Percentiles rank a stretch among this genome's conserved stretches.
These are phyloP conservation scores for Danio aesculapii DNA, from an alignment of 2,797 vertebrate species.

Conservation along the genomic window DNA sequence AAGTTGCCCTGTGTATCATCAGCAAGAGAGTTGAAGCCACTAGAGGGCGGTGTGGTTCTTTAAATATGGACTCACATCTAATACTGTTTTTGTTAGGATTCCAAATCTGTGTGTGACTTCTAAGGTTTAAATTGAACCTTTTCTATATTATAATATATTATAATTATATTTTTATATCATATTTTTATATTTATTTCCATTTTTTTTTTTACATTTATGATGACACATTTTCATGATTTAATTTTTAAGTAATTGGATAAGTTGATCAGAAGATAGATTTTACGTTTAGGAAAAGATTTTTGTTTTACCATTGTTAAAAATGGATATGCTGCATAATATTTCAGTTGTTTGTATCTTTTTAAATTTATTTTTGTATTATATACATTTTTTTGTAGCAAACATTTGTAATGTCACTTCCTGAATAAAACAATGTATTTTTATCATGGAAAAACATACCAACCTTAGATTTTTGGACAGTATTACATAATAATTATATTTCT, in stretches of 20 bases:
- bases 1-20: too few relatives aligned
- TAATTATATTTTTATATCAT: too few relatives aligned
- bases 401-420: too few relatives aligned
- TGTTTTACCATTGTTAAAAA: too few relatives aligned
- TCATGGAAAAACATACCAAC: neutral
- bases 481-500: neutral
- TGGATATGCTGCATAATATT: too few relatives aligned
- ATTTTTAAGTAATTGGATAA: neutral
- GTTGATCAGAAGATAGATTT: neutral
- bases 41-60: conserved; percentile 13
- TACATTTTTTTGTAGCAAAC: too few relatives aligned
- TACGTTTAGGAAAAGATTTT: too few relatives aligned
- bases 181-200: too few relatives aligned
- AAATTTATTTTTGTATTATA: too few relatives aligned
- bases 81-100: neutral
- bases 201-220: neutral
- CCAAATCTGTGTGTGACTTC: neutral
- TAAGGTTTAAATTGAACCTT: neutral
- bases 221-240: neutral
- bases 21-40: neutral
- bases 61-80: neutral
- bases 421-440: too few relatives aligned
- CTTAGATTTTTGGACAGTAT: neutral
- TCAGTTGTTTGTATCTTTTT: too few relatives aligned
- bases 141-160: too few relatives aligned